Evolutionary conservation across 1,140 invertebrate genomes (phyloP).

Genomic region (Drosophila sulfurigaster): DNA sequence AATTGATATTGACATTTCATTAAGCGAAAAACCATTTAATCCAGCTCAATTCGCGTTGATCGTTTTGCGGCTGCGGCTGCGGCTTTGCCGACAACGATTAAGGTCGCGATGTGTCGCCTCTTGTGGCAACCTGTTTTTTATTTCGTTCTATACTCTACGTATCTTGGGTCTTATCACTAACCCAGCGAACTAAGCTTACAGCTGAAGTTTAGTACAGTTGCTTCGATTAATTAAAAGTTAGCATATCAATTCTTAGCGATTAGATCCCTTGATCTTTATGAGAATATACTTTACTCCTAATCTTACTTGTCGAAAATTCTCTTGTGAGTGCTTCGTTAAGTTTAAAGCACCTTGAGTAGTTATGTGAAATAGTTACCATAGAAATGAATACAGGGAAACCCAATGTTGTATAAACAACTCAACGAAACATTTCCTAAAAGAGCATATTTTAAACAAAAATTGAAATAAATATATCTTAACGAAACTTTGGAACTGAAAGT

Average conservation of each 20-base stretch:
- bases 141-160: neutral
- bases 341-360: too few relatives aligned
- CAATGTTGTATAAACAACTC: too few relatives aligned
- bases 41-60: constrained; percentile 56
- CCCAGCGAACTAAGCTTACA: neutral
- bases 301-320: neutral
- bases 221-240: too few relatives aligned
- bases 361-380: too few relatives aligned
- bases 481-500: neutral
- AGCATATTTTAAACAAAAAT: too few relatives aligned
- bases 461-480: neutral
- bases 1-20: constrained; percentile 79
- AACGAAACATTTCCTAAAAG: too few relatives aligned
- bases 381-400: too few relatives aligned
- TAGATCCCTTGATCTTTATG: too few relatives aligned
- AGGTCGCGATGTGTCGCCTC: constrained; percentile 41
- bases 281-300: neutral
- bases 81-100: constrained; percentile 35
- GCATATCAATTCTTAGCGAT: too few relatives aligned
- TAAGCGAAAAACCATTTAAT: constrained; percentile 70
- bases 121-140: constrained; percentile 34
- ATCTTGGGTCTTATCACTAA: neutral
- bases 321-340: too few relatives aligned
- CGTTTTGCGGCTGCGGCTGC: constrained; percentile 15
- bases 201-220: too few relatives aligned